Base-by-base conservation (phyloP, 1,140 invertebrate species). In the Capitella teleta region DNA sequence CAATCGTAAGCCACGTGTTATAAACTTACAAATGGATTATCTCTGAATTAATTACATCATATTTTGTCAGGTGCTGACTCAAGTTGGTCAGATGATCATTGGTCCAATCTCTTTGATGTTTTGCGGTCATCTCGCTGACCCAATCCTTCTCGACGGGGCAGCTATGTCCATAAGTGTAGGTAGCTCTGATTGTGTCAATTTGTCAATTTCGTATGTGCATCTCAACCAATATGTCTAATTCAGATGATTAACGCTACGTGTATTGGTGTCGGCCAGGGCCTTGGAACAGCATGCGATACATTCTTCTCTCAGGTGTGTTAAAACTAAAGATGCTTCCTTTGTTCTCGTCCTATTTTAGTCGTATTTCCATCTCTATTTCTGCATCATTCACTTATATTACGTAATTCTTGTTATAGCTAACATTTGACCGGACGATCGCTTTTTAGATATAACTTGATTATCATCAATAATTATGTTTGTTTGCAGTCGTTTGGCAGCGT, bases 241-340 rank as follows among this genome's bases (percentile, higher is more conserved):
- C 50, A 52, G 50, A 36, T 52, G 42, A 53, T 53, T 21, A 53
- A 53, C 28, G 51, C 36, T 18, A 49, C 45, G 3, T 47, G 46
- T 28, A 49, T 53, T 14, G 30, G 19, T 3, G 24, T 53, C 12
- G 51, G 32, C 5, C 48, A 40, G 16, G 51, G 51, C 2, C 21
- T 53, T 2, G 43, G 43, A 16, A 53, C 51, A 3, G 51, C 51
- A 14, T 48, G 45, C 30, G 51, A 53, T 48, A 53, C 51, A 2
- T 46, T 49, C 47, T 49, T 53, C 24, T 48, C 51, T 16, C 47
- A 49, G 26, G 46, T 47, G 26, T 34, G 46, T 8, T 18, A 28
- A 16, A 5, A 2, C 2, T 28, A 18, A 45, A 24, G 8, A n/a
- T 42, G n/a, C n/a, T n/a, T n/a, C n/a, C n/a, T n/a, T n/a, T n/a